Evolutionary conservation across 2,797 vertebrate species (phyloP).

Genomic region (Myotis daubentonii): DNA sequence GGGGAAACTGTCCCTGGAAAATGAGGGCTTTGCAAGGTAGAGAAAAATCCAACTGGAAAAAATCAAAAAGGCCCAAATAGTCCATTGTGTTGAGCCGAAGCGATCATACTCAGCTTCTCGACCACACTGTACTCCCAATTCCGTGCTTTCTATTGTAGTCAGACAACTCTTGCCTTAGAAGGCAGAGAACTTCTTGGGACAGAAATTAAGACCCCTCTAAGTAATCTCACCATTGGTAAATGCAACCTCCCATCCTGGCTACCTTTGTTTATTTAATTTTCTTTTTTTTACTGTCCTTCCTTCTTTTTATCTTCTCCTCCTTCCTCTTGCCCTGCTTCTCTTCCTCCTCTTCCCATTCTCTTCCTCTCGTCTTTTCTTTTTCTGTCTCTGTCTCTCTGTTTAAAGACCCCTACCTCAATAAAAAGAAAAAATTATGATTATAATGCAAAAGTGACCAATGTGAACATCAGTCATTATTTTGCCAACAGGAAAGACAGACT

Average conservation of each 20-base stretch:
- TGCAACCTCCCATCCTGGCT: no score
- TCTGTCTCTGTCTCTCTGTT: background rate
- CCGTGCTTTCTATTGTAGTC: background rate
- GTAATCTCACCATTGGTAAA: background rate
- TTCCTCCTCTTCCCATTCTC: background rate
- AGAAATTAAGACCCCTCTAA: background rate
- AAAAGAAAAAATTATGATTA: background rate
- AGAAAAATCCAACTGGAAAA: background rate
- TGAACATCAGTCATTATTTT: conserved; percentile 2
- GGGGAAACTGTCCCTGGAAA: background rate
- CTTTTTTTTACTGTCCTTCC: background rate
- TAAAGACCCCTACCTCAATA: background rate
- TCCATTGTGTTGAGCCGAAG: background rate
- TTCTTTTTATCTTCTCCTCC: background rate
- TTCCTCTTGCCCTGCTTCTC: background rate
- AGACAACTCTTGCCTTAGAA: background rate
- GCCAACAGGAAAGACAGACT: background rate
- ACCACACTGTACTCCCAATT: background rate
- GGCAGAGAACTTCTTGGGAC: background rate
- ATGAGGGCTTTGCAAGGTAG: background rate
- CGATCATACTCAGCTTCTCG: background rate
- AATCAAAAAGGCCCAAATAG: background rate
- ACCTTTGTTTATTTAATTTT: background rate
- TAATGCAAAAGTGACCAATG: background rate
- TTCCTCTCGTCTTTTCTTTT: background rate